Conservation (phyloP, 2,888 invertebrate species). For the Leucophenga montana region DNA sequence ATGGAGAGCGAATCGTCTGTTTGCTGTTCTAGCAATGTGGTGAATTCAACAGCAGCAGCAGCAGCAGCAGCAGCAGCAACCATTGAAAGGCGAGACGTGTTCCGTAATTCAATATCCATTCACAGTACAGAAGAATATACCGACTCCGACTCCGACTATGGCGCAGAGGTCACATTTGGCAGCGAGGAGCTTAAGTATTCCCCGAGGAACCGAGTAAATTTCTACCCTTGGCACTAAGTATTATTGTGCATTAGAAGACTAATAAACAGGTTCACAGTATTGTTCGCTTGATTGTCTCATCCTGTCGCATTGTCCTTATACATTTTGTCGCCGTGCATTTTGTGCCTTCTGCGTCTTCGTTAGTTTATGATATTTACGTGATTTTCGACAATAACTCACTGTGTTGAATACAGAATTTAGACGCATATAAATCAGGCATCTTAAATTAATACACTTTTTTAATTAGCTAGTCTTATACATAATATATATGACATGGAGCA, state of each 20-base stretch:
- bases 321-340: slow-evolving; percentile 43
- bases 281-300: slow-evolving; percentile 42
- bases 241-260: slow-evolving; percentile 71
- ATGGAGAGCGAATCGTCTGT: slow-evolving; percentile 28
- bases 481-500: neutral
- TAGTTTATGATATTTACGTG: slow-evolving; percentile 69
- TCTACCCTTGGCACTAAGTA: slow-evolving; percentile 67
- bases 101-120: slow-evolving; percentile 62
- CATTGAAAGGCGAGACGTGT: slow-evolving; percentile 69
- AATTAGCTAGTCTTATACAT: slow-evolving; percentile 45
- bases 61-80: slow-evolving; percentile 4
- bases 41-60: too few species aligned
- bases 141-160: slow-evolving; percentile 23
- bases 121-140: slow-evolving; percentile 27
- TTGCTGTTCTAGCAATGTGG: too few species aligned
- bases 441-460: slow-evolving; percentile 61
- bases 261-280: slow-evolving; percentile 71
- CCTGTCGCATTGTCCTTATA: slow-evolving; percentile 37
- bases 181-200: slow-evolving; percentile 62
- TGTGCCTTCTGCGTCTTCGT: slow-evolving; percentile 40
- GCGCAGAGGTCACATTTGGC: slow-evolving; percentile 70
- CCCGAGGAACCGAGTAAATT: slow-evolving; percentile 65
- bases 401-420: slow-evolving; percentile 57
- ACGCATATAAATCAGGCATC: slow-evolving; percentile 62
- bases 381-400: slow-evolving; percentile 70